These are phyloP conservation scores for Acromyrmex charruanus DNA, from an alignment of 1,140 invertebrate species.

Conservation along the genomic window DNA sequence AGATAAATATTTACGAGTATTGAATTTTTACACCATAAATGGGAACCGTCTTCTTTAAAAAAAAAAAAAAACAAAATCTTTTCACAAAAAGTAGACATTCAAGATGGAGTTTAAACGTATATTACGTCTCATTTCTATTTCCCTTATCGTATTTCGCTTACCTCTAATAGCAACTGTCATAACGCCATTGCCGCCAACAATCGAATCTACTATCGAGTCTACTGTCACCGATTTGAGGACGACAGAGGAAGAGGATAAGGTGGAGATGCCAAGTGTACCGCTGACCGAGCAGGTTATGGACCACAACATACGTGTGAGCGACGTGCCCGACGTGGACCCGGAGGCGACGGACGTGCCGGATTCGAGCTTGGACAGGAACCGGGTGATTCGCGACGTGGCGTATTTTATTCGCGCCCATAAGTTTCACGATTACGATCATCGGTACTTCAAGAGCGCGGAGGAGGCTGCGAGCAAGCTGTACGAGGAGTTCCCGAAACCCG, in stretches of 20 bases:
- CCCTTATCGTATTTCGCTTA: not conserved
- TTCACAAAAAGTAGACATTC: not conserved
- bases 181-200: not conserved
- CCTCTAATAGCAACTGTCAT: not conserved
- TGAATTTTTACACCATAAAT: too few relatives aligned
- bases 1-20: too few relatives aligned
- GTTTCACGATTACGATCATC: slow-evolving; percentile 89
- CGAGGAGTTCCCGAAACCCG: slow-evolving; percentile 86
- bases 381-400: slow-evolving; percentile 87
- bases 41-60: too few relatives aligned
- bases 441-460: slow-evolving; percentile 80
- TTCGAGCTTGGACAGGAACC: slow-evolving; percentile 74
- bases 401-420: slow-evolving; percentile 89
- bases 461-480: slow-evolving; percentile 80
- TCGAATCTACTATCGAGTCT: not conserved
- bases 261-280: slow-evolving; percentile 45
- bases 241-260: not conserved
- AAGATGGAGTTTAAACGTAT: slow-evolving; percentile 35
- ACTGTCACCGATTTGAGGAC: not conserved
- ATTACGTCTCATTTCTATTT: not conserved
- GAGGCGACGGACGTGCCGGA: slow-evolving; percentile 64
- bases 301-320: slow-evolving; percentile 73
- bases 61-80: slow-evolving; percentile 19
- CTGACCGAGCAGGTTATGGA: slow-evolving; percentile 77
- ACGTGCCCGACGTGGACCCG: slow-evolving; percentile 68